These are phyloP conservation scores for Muscina levida DNA, from an alignment of 2,888 invertebrate genomes.

Conservation along the genomic window DNA sequence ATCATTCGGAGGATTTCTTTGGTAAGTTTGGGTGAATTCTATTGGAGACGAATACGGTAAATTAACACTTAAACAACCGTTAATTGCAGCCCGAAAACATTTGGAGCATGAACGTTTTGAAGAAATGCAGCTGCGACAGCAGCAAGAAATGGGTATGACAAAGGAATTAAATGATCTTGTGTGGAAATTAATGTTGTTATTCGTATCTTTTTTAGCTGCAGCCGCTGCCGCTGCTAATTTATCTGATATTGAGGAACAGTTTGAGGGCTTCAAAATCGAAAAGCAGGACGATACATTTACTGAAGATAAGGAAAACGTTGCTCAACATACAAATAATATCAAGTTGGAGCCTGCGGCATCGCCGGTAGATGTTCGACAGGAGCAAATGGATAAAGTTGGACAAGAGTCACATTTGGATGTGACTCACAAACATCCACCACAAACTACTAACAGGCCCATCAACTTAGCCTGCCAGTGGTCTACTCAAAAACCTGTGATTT, in stretches of 20 bases:
- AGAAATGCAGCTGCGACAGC: conserved; percentile 62
- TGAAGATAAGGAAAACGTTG: conserved; percentile 58
- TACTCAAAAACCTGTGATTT: conserved; percentile 45
- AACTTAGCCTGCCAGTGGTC: conserved; percentile 68
- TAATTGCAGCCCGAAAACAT: conserved; percentile 67
- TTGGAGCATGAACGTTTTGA: conserved; percentile 68
- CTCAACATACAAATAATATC: neutral
- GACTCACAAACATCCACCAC: conserved; percentile 27
- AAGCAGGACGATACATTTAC: conserved; percentile 12
- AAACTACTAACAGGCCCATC: neutral
- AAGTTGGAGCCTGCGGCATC: conserved; percentile 8
- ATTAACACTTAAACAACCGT: conserved; percentile 22
- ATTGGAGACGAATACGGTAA: neutral
- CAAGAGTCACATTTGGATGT: conserved; percentile 25
- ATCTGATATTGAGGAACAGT: conserved; percentile 21
- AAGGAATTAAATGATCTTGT: neutral
- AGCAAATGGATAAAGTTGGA: neutral
- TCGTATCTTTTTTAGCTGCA: no score
- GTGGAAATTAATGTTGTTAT: no score
- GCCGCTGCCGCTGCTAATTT: conserved; percentile 35
- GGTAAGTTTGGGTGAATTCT: conserved; percentile 69
- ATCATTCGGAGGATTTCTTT: conserved; percentile 75
- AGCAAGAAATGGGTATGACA: conserved; percentile 67
- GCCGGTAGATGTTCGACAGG: neutral
- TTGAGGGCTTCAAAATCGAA: conserved; percentile 15